Evolutionary conservation across 2,797 vertebrate species (phyloP).

Genomic region (Vireo griseus): DNA sequence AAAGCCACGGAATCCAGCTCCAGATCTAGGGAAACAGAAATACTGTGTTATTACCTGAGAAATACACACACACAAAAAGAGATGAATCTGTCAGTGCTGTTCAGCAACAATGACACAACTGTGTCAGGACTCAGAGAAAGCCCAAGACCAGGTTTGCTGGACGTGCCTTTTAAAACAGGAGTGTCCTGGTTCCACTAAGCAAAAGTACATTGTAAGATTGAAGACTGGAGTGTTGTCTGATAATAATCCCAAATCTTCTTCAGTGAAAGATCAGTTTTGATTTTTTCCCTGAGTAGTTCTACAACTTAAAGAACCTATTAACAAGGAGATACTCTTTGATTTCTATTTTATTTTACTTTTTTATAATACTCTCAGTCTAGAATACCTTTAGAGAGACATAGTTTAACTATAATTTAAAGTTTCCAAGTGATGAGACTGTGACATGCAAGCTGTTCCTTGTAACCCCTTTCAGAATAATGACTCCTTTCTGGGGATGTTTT

Average conservation of each 20-base stretch:
- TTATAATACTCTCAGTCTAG: background rate
- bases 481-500: background rate
- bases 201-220: background rate
- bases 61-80: background rate
- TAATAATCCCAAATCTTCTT: background rate
- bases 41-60: background rate
- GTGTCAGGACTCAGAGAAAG: background rate
- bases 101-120: background rate
- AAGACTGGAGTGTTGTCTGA: background rate
- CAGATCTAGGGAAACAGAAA: background rate
- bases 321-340: background rate
- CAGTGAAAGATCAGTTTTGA: background rate
- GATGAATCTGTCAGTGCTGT: background rate
- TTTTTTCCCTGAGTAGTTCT: background rate
- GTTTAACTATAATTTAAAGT: background rate
- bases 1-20: background rate
- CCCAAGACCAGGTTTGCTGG: background rate
- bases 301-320: background rate
- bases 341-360: background rate
- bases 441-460: background rate
- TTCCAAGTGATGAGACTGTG: background rate
- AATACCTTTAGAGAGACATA: background rate
- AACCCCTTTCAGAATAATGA: background rate
- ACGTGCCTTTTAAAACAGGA: background rate
- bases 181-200: background rate